Evolutionary conservation across 1,140 invertebrate species (phyloP).

Genomic region (Anastatus disparis): DNA sequence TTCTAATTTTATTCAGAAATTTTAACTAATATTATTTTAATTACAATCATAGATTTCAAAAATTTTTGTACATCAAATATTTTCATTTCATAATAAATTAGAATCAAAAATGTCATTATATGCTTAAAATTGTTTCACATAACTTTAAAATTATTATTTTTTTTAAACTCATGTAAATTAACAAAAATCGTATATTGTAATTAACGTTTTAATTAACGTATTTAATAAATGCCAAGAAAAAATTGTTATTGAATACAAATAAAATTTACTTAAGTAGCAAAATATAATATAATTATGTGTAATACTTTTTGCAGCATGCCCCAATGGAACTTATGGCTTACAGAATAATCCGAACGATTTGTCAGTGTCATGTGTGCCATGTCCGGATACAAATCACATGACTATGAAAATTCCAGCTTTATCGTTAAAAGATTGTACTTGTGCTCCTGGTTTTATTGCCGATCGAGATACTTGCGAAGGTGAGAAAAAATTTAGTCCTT

Average conservation of each 20-base stretch:
- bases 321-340: slow-evolving; percentile 66
- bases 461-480: slow-evolving; percentile 67
- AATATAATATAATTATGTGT: background rate
- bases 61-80: no score
- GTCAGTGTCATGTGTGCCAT: slow-evolving; percentile 68
- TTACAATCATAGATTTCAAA: no score
- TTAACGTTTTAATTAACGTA: background rate
- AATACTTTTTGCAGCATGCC: slow-evolving; percentile 58
- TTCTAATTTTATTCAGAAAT: no score
- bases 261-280: no score
- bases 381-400: slow-evolving; percentile 75
- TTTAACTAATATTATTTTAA: no score
- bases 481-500: no score
- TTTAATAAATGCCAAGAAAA: background rate
- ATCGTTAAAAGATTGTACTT: slow-evolving; percentile 73
- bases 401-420: slow-evolving; percentile 67
- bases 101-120: no score
- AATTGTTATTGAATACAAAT: no score
- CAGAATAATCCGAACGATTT: slow-evolving; percentile 66
- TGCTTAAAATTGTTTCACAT: no score
- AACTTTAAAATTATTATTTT: no score
- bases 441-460: slow-evolving; percentile 68
- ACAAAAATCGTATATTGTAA: background rate
- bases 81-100: no score
- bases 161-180: background rate